Conservation (phyloP, 2,113 vertebrate species). For the Thamnophis sirtalis region DNA sequence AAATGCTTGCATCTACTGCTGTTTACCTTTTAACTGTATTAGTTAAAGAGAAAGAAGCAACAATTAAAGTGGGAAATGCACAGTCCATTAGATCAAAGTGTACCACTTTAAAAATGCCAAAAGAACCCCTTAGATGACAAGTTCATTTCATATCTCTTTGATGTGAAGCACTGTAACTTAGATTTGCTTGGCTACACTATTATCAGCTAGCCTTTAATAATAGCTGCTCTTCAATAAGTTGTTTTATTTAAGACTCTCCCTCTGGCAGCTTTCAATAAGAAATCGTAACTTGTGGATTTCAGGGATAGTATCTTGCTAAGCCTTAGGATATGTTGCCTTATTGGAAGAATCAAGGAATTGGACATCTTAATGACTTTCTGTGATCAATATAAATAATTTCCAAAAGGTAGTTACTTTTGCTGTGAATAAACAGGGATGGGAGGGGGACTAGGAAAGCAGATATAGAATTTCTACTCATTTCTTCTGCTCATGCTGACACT, state of each 20-base stretch:
- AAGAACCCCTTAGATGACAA: not conserved
- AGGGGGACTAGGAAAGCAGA: not conserved
- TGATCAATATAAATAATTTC: constrained; percentile 57
- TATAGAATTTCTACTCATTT: constrained; percentile 45
- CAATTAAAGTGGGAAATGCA: not conserved
- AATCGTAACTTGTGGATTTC: constrained; percentile 45
- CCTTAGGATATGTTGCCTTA: constrained; percentile 50
- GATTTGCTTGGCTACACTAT: not conserved
- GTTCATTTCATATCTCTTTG: not conserved
- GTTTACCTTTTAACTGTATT: too few relatives aligned
- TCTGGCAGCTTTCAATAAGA: constrained; percentile 46
- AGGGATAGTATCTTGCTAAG: constrained; percentile 42
- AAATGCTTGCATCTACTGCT: too few relatives aligned
- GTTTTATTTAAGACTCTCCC: constrained; percentile 20
- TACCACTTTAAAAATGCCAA: not conserved
- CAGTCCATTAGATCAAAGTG: not conserved
- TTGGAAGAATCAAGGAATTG: constrained; percentile 47
- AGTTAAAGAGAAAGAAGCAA: too few relatives aligned
- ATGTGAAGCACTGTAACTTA: not conserved
- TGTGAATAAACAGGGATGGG: constrained; percentile 32
- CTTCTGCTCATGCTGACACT: constrained; percentile 29
- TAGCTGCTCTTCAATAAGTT: not conserved
- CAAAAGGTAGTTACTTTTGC: constrained; percentile 39
- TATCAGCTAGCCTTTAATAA: not conserved
- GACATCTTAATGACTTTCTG: constrained; percentile 62